Base-by-base conservation (phyloP, 2,113 vertebrate species). In the Parotia lawesii region DNA sequence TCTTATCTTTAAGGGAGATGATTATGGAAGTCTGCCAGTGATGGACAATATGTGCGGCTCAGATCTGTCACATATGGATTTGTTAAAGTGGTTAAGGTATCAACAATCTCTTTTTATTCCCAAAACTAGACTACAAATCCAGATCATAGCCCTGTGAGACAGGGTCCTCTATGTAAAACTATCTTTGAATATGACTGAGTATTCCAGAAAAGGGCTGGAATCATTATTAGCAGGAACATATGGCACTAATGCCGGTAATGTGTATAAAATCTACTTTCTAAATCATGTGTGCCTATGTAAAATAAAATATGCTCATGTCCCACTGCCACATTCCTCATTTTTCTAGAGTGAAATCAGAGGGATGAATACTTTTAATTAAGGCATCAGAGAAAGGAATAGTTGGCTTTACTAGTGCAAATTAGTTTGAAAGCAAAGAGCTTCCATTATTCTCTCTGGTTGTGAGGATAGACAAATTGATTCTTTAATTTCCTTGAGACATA, bases 291-390 rank as follows among this genome's bases (percentile, higher is more conserved):
- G 42, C 82, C n/a, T 82, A 31, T 74, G 88, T 91, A 94, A 94
- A 96, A 96, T 94, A 97, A 96, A 81, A 96, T 87, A 94, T 37
- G 66, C 31, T 96, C 23, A 10, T 40, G 27, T 88, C 80, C 74
- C 85, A 70, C 67, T 87, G 37, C 66, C 29, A 58, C 51, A 65
- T 80, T 95, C 72, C 64, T 56, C 66, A 62, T 94, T 97, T 94
- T 94, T 85, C 66, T 86, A 58, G 57, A 95, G 83, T 94, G 82
- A 97, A 96, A 95, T 96, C 62, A 94, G 93, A 96, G 58, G 72
- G 88, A 96, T 96, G 96, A 91, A 87, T 78, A 33, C 17, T 92
- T 94, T 79, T 94, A 97, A 95, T 95, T 97, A 97, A 97, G 95
- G 96, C 66, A 90, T 62, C 56, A 83, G 85, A 96, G 90, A 91